These are phyloP conservation scores for Drosophila lowei DNA, from an alignment of 1,140 invertebrate genomes.

Conservation along the genomic window DNA sequence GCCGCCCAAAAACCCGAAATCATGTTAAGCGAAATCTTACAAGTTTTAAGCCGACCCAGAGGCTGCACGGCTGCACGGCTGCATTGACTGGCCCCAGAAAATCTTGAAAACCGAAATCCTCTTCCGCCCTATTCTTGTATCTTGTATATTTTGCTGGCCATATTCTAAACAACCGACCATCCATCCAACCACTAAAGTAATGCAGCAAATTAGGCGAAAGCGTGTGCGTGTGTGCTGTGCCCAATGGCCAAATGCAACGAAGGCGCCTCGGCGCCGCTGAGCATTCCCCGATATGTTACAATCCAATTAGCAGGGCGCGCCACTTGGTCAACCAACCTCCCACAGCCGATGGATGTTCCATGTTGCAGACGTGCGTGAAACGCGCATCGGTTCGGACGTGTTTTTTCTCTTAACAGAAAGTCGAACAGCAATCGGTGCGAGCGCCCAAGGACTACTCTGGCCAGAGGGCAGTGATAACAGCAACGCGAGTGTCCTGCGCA, in stretches of 20 bases:
- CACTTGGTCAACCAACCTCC: constrained; percentile 32
- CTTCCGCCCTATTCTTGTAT: constrained; percentile 48
- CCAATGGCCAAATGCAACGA: constrained; percentile 33
- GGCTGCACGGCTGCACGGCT: constrained; percentile 38
- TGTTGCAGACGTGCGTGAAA: constrained; percentile 73
- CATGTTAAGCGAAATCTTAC: constrained; percentile 70
- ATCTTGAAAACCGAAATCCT: constrained; percentile 55
- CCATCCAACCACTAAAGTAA: constrained; percentile 47
- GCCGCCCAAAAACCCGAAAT: constrained; percentile 49
- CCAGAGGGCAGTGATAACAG: constrained; percentile 4
- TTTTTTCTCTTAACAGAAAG: constrained; percentile 22
- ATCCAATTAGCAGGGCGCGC: constrained; percentile 76
- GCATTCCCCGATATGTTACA: constrained; percentile 72
- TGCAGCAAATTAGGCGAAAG: constrained; percentile 48
- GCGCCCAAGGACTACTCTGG: constrained; percentile 7
- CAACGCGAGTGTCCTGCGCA: constrained; percentile 31
- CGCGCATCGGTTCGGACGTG: constrained; percentile 80
- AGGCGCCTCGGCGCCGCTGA: constrained; percentile 37
- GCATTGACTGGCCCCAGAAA: constrained; percentile 42
- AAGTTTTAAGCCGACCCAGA: constrained; percentile 65
- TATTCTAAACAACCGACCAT: constrained; percentile 68
- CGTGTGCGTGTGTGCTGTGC: constrained; percentile 25
- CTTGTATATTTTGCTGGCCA: constrained; percentile 59
- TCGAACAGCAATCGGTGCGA: constrained; percentile 1
- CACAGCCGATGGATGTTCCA: constrained; percentile 66